phyloP scores from a whole-genome alignment of 2,888 invertebrate genomes.

The Noctua fimbriata region DNA sequence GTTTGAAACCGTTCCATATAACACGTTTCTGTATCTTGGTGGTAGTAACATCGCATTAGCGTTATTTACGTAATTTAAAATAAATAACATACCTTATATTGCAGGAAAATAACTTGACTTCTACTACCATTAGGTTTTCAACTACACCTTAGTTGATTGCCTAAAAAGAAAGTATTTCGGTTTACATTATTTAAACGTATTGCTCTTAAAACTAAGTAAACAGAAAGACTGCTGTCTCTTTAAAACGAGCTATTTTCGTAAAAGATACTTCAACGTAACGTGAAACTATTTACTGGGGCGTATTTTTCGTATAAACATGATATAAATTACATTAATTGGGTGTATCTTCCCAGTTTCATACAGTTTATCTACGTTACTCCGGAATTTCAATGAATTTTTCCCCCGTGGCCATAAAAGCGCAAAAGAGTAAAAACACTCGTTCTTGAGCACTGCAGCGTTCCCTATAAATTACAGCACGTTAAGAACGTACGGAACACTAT shows the following conservation, averaged over 20 bases:
- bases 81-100: neutral
- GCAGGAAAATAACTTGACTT: neutral
- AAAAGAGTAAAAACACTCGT: slow-evolving; percentile 60
- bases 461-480: slow-evolving; percentile 63
- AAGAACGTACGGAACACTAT: slow-evolving; percentile 58
- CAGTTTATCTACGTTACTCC: slow-evolving; percentile 59
- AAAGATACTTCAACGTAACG: slow-evolving; percentile 42
- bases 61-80: no score
- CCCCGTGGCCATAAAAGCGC: slow-evolving; percentile 64
- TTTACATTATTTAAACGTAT: slow-evolving; percentile 1
- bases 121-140: neutral
- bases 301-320: slow-evolving; percentile 45
- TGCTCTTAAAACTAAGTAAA: neutral
- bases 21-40: neutral
- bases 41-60: no score
- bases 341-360: slow-evolving; percentile 57
- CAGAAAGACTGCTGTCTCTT: slow-evolving; percentile 3
- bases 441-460: slow-evolving; percentile 63
- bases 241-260: slow-evolving; percentile 24
- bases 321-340: slow-evolving; percentile 59
- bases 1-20: neutral
- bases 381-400: slow-evolving; percentile 65
- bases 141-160: neutral
- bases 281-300: slow-evolving; percentile 51
- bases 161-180: neutral